Base-by-base conservation (phyloP, 1,140 invertebrate genomes). In the Drosophila pectinifera region DNA sequence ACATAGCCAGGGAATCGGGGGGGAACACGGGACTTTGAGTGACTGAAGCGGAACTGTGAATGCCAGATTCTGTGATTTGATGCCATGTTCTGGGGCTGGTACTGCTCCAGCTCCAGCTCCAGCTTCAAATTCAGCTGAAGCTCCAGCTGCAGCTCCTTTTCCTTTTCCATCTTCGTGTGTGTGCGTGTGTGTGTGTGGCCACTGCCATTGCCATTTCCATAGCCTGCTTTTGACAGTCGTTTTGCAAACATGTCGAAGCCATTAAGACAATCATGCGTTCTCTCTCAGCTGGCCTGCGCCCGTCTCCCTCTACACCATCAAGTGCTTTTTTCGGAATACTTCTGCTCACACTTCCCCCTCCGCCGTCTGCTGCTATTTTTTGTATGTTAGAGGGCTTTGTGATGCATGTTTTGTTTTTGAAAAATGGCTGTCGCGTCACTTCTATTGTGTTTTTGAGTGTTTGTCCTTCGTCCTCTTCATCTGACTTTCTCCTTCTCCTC, bases 241-340 rank as follows among this genome's bases (percentile, higher is more conserved):
- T 89, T 89, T 89, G 84, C 84, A 89, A 89, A 89, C 84, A 89
- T 89, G 84, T 89, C 84, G 84, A 89, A 89, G 84, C 84, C 84
- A 89, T 89, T 89, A 89, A 89, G 84, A 89, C 84, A 89, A 89
- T 89, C 84, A 89, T 89, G 83, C 83, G 75, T 86, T 79, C 73
- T 46, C 34, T 53, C 61, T 26, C 43, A 31, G 34, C 65, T 34
- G 26, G 24, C 70, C 22, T 20, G 31, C 48, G 11, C 8, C 46
- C 64, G 22, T 45, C 51, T 31, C 65, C 26, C 26, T 61, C 31
- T 46, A 39, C 39, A 20, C 22, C 64, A 78, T 68, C 79, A 78
- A 73, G 79, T 68, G 68, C 61, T 51, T 78, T 75, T 78, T 79
- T 67, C 36, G 39, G 14, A 68, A 67, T 43, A 26, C 55, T 61